Conservation (phyloP, 2,113 vertebrate genomes). For the Tragelaphus imberbis region DNA sequence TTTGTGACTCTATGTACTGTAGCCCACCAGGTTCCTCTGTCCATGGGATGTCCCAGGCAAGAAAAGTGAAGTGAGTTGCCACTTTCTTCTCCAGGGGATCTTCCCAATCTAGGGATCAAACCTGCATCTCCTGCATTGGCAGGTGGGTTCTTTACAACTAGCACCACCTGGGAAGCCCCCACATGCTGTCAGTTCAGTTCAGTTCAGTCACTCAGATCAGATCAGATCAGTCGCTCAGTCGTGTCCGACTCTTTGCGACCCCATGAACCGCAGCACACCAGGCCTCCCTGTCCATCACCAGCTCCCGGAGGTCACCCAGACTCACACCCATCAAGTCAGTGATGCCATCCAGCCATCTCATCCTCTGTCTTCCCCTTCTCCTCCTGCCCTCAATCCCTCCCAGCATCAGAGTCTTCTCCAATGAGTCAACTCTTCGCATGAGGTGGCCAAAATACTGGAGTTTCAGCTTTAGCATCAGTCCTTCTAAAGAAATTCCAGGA, state of each 20-base stretch:
- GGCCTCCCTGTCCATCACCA: not conserved
- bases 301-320: not conserved
- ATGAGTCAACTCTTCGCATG: not conserved
- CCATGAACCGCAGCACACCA: not conserved
- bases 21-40: not conserved
- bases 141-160: not conserved
- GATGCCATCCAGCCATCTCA: not conserved
- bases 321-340: not conserved
- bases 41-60: not conserved
- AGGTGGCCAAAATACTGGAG: not conserved
- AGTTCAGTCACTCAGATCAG: too few relatives aligned
- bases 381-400: not conserved
- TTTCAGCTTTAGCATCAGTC: not conserved
- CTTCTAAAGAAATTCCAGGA: too few relatives aligned
- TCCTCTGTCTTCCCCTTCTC: not conserved
- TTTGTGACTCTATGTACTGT: not conserved
- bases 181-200: not conserved
- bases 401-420: not conserved
- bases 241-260: fast-evolving
- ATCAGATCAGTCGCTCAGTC: too few relatives aligned
- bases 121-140: not conserved
- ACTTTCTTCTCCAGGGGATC: not conserved
- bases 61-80: not conserved
- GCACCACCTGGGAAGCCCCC: not conserved
- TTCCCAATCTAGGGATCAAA: not conserved